phyloP scores from a whole-genome alignment of 2,113 vertebrate species.

The Halichoeres trimaculatus region DNA sequence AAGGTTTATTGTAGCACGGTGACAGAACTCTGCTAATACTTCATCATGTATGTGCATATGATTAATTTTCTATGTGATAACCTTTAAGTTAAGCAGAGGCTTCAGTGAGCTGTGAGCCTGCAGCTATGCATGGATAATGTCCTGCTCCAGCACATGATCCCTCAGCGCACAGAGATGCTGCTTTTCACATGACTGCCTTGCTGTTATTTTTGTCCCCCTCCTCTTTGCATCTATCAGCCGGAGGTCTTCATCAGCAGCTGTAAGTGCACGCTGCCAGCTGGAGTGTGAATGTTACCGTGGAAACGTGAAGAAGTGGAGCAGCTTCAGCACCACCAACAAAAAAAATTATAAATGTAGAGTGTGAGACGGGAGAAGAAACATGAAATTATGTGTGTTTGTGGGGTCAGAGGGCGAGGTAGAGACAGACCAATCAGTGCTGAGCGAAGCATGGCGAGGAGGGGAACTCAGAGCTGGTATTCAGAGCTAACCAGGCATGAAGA shows the following conservation, averaged over 20 bases:
- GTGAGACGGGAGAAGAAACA: neutral
- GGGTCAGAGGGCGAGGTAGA: too few species aligned
- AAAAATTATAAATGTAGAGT: neutral
- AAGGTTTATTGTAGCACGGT: too few species aligned
- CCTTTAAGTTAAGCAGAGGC: too few species aligned
- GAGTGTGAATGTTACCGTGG: constrained; percentile 26
- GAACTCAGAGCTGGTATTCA: too few species aligned
- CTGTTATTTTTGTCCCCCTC: neutral
- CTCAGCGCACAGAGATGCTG: constrained; percentile 9
- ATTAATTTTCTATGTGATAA: neutral
- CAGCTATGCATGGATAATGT: constrained; percentile 15
- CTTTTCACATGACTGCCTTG: constrained; percentile 33
- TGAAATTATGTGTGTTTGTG: neutral
- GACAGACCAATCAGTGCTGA: neutral
- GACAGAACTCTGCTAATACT: too few species aligned
- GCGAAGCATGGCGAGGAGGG: neutral
- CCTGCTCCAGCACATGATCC: constrained; percentile 10
- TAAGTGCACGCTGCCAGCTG: constrained; percentile 4
- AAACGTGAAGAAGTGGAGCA: neutral
- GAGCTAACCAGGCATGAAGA: neutral
- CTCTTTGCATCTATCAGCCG: constrained; percentile 11
- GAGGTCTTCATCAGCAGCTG: constrained; percentile 31
- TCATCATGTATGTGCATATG: neutral
- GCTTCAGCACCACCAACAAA: neutral
- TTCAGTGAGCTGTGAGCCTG: neutral